Conservation (phyloP, 2,888 invertebrate genomes). For the Seira musarum region DNA sequence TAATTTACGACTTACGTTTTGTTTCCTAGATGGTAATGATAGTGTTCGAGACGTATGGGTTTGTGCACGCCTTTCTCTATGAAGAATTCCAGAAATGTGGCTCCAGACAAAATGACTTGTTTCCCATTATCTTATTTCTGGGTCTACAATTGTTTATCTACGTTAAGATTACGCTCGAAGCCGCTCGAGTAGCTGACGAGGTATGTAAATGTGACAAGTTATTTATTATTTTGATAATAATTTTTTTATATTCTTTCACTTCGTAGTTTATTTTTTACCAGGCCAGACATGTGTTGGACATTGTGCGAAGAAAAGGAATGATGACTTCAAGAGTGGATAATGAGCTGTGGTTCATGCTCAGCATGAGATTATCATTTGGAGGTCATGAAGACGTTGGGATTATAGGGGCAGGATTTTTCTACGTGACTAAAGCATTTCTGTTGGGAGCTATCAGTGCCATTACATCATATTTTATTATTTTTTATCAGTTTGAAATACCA, state of each 20-base stretch:
- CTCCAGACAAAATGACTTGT: neutral
- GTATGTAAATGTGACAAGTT: neutral
- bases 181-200: conserved; percentile 42
- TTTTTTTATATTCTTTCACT: neutral
- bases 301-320: conserved; percentile 36
- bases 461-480: conserved; percentile 25
- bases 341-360: conserved; percentile 46
- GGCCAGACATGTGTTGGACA: conserved; percentile 34
- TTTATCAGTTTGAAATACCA: conserved; percentile 33
- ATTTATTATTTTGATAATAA: too few relatives aligned
- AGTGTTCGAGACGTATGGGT: conserved; percentile 34
- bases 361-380: conserved; percentile 42
- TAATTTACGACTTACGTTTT: too few relatives aligned
- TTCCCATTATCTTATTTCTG: conserved; percentile 5
- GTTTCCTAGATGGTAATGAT: conserved; percentile 38
- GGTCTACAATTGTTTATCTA: conserved; percentile 24
- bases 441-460: conserved; percentile 34
- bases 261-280: neutral
- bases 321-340: conserved; percentile 38
- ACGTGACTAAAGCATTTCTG: conserved; percentile 30
- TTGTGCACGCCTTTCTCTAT: conserved; percentile 33
- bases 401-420: conserved; percentile 32
- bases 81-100: conserved; percentile 17
- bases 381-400: conserved; percentile 45
- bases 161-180: conserved; percentile 31